phyloP scores from a whole-genome alignment of 92 coral and sea anemone species.

The Bergia puertoricense region DNA sequence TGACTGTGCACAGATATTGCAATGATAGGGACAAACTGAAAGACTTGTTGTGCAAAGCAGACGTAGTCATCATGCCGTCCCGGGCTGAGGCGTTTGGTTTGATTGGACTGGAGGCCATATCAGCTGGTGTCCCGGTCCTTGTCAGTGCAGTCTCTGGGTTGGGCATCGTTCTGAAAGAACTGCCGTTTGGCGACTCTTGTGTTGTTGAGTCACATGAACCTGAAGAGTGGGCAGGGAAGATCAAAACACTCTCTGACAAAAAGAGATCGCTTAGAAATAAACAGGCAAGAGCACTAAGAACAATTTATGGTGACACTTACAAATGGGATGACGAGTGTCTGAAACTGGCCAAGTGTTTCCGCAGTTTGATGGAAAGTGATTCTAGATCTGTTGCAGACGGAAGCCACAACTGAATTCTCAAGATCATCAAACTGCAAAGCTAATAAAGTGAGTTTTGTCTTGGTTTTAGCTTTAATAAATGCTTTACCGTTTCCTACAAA shows the following conservation, averaged over 20 bases:
- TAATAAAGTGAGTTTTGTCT: no score
- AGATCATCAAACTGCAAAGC: no score
- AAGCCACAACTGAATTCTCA: no score
- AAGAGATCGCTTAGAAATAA: background rate
- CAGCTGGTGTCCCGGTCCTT: no score
- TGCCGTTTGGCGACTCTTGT: background rate
- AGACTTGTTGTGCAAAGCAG: no score
- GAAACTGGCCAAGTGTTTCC: background rate
- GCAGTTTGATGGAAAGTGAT: no score
- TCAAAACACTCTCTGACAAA: background rate
- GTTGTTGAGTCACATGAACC: background rate
- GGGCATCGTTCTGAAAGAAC: background rate
- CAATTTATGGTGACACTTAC: background rate
- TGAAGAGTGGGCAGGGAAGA: constrained; percentile 27
- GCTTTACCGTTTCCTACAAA: no score
- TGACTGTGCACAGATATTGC: background rate
- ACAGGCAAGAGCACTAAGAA: background rate
- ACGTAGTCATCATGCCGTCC: no score
- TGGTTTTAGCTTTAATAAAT: no score
- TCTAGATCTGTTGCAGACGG: no score
- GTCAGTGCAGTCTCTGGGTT: no score
- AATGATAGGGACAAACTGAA: background rate
- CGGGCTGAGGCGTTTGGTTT: constrained; percentile 39
- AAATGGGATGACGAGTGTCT: background rate
- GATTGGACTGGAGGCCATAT: no score